A percentile compares a stretch with the other conserved stretches of the same genome.
Evolutionary conservation across 2,797 vertebrate genomes (phyloP).

Genomic region (Psittacula echo): DNA sequence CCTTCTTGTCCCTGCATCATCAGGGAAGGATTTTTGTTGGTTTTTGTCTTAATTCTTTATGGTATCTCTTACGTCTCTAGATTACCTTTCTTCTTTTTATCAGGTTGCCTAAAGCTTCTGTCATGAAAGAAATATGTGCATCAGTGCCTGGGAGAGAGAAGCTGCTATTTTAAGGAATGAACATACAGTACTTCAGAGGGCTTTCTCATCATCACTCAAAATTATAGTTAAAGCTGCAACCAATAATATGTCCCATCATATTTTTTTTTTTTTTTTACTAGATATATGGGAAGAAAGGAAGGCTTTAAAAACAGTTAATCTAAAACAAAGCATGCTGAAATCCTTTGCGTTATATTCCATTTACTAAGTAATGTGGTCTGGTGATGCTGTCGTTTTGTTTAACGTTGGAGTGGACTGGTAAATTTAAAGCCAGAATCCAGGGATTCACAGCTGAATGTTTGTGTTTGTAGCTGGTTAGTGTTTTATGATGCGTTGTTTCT

Average conservation of each 20-base stretch:
- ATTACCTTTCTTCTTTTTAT: background rate
- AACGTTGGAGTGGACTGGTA: background rate
- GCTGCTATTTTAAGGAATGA: background rate
- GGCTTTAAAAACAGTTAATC: background rate
- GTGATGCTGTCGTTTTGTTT: background rate
- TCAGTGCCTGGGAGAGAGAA: background rate
- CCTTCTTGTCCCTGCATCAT: background rate
- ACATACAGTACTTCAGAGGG: background rate
- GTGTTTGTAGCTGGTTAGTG: background rate
- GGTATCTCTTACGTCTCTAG: background rate
- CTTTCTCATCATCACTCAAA: background rate
- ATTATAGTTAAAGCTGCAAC: background rate
- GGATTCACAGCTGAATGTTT: background rate
- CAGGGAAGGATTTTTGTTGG: background rate
- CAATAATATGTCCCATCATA: background rate
- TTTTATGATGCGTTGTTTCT: background rate
- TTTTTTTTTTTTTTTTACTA: background rate
- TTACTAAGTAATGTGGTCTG: background rate
- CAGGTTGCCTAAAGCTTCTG: background rate
- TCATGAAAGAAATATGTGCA: background rate
- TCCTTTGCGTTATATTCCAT: background rate
- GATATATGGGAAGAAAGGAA: background rate
- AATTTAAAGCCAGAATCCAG: background rate
- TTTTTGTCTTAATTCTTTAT: background rate
- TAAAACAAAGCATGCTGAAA: background rate